Conservation (phyloP, 1,140 invertebrate genomes). For the Drosophila seguyi region DNA sequence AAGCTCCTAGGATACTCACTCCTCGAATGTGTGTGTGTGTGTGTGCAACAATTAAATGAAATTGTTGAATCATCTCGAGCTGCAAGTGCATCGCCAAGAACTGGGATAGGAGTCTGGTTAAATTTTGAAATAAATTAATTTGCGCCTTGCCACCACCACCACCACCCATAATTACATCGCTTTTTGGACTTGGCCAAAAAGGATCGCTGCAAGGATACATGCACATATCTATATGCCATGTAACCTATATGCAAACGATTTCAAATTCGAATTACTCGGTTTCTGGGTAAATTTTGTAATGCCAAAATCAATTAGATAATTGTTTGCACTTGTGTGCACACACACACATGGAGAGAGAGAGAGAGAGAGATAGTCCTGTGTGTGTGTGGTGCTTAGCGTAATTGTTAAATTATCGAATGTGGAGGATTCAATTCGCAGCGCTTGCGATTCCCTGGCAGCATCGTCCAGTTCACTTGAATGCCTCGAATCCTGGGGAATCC, state of each 20-base stretch:
- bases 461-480: conserved; percentile 56
- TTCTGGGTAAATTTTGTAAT: conserved; percentile 53
- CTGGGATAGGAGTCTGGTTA: neutral
- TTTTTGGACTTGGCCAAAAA: neutral
- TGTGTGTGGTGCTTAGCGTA: conserved; percentile 15
- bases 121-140: conserved; percentile 67
- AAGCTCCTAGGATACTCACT: neutral
- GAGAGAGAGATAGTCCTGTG: no score
- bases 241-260: conserved; percentile 49
- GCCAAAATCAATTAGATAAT: conserved; percentile 76
- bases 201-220: neutral
- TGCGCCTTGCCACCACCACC: conserved; percentile 31
- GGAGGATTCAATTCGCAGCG: conserved; percentile 26
- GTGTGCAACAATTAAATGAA: conserved; percentile 72
- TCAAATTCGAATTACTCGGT: conserved; percentile 48
- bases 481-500: conserved; percentile 15
- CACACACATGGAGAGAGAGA: neutral
- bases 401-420: conserved; percentile 45
- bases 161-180: conserved; percentile 38
- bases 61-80: conserved; percentile 57
- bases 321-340: conserved; percentile 55
- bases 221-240: neutral
- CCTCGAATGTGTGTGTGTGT: conserved; percentile 13
- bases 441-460: conserved; percentile 20
- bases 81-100: conserved; percentile 1